These are phyloP conservation scores for Panulirus ornatus DNA, from an alignment of 1,140 invertebrate genomes.

Conservation along the genomic window DNA sequence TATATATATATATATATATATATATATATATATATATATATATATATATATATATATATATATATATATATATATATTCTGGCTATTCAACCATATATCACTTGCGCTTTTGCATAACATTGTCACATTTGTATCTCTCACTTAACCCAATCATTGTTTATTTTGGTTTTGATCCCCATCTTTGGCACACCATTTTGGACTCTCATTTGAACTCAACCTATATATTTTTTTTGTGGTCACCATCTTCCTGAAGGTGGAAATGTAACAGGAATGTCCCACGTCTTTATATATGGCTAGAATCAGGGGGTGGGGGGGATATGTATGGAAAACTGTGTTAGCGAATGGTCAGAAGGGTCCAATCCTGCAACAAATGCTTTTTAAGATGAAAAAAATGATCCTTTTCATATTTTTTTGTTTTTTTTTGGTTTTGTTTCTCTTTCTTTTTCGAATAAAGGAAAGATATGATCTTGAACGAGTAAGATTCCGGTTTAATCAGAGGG, in stretches of 20 bases:
- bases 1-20: slow-evolving; percentile 43
- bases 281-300: neutral
- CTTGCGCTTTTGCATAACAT: too few species aligned
- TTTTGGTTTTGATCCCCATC: neutral
- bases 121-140: too few species aligned
- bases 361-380: slow-evolving; percentile 56
- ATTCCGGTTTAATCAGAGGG: slow-evolving; percentile 60
- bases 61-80: slow-evolving; percentile 31
- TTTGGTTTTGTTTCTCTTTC: too few species aligned
- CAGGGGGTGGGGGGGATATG: slow-evolving; percentile 21
- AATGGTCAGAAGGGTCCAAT: slow-evolving; percentile 13
- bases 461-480: neutral
- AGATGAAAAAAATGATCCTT: neutral
- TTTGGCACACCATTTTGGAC: neutral
- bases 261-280: slow-evolving; percentile 48
- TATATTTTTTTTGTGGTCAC: too few species aligned
- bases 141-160: neutral
- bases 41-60: slow-evolving; percentile 53
- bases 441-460: slow-evolving; percentile 3
- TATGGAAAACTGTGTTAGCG: neutral
- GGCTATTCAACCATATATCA: too few species aligned
- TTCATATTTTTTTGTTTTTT: too few species aligned
- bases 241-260: slow-evolving; percentile 74
- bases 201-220: too few species aligned
- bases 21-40: slow-evolving; percentile 50